Evolutionary conservation across 1,140 invertebrate species (phyloP), one percentile per base, ranked within the genome.

Genomic region (Babylonia areolata): DNA sequence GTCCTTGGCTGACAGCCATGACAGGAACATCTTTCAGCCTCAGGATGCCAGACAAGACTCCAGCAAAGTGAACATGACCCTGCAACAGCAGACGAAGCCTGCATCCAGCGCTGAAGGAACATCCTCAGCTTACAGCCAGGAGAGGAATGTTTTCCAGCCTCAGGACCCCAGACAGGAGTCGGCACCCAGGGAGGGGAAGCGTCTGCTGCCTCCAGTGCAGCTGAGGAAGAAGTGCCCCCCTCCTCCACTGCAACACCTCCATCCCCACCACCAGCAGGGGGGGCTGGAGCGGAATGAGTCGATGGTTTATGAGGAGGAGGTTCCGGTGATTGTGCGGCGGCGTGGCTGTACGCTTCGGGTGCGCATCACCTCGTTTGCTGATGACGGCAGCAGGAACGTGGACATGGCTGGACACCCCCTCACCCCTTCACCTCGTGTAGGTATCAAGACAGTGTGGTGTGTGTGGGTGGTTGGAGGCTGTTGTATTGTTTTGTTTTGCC

Each of bases 301-400:
- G 11, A 94, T 93, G 39, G 92, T 94, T 33, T 93, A 92, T 85
- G 94, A 95, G 84, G 94, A 95, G 86, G 93, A 94, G 28, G 91
- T 94, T 0, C 94, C 94, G 0, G 94, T 95, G 23, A 94, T 95
- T 81, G 92, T 95, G 15, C 84, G 94, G 35, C 87, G 94, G n/a
- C 86, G 94, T n/a, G 94, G 94, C 33, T 94, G 94, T 85, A 94
- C 91, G 37, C 88, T 95, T 40, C 90, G 93, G 28, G 94, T 95
- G 15, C 90, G 93, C 75, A 94, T 95, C 35, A 92, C 92, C 0
- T 91, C 92, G 23, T 90, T 92, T 40, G 84, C 86, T 33, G 89
- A 92, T 81, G 86, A 81, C 37, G 79, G 79, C 9, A 85, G 79
- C 9, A 85, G 87, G 11, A 84, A 85, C 15, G 84, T 54, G 1